These are phyloP conservation scores for Poeciliopsis occidentalis DNA, from an alignment of 2,113 vertebrate species.

Conservation along the genomic window DNA sequence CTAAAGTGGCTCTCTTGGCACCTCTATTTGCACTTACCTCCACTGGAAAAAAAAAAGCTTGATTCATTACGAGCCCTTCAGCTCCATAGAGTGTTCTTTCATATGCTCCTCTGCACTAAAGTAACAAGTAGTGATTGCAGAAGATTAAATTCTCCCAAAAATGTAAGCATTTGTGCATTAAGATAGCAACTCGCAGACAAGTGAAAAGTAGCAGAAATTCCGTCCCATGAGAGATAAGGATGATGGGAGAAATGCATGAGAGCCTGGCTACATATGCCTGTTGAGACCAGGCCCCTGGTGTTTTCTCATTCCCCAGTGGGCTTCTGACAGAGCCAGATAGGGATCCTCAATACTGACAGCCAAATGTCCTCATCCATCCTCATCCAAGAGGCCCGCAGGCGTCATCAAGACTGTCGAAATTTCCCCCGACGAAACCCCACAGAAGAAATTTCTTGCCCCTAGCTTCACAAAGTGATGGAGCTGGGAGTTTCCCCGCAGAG, in stretches of 20 bases:
- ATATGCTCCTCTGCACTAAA: constrained; percentile 10
- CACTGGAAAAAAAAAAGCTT: constrained; percentile 27
- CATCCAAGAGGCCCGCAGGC: constrained; percentile 66
- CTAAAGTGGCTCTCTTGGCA: constrained; percentile 56
- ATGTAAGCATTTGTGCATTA: constrained; percentile 22
- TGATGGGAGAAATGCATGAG: constrained; percentile 41
- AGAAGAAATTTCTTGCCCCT: constrained; percentile 57
- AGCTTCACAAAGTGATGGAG: constrained; percentile 55
- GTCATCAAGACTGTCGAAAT: constrained; percentile 65
- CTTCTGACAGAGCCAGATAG: constrained; percentile 71
- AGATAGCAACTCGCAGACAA: constrained; percentile 7
- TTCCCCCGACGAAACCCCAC: constrained; percentile 67
- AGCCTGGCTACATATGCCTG: constrained; percentile 47
- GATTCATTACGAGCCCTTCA: constrained; percentile 43
- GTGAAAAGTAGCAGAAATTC: constrained; percentile 29
- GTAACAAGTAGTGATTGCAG: constrained; percentile 22
- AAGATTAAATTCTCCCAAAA: constrained; percentile 21
- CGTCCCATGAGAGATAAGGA: constrained; percentile 33
- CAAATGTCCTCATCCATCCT: constrained; percentile 79
- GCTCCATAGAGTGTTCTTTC: constrained; percentile 17
- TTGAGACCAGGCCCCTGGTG: constrained; percentile 52
- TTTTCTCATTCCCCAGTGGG: constrained; percentile 49
- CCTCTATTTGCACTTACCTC: constrained; percentile 32
- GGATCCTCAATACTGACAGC: constrained; percentile 69
- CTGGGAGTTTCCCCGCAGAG: constrained; percentile 58